Conservation (phyloP, 2,888 invertebrate genomes). For the Sarcophaga carnaria region DNA sequence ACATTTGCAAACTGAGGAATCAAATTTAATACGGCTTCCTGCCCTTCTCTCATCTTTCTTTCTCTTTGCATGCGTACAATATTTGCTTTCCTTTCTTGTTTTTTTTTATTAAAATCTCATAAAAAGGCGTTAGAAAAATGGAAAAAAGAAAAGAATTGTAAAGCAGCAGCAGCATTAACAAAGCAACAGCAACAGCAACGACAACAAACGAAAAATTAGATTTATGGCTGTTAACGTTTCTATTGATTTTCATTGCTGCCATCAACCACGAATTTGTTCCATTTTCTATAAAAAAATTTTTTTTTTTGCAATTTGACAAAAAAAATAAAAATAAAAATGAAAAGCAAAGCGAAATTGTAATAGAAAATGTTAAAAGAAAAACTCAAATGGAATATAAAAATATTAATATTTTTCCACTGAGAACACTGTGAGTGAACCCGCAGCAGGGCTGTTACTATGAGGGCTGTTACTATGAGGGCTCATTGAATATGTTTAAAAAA, state of each 20-base stretch:
- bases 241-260: conserved; percentile 72
- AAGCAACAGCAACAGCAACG: not conserved
- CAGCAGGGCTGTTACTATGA: conserved; percentile 9
- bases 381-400: conserved; percentile 43
- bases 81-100: conserved; percentile 9
- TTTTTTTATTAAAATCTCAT: conserved; percentile 15
- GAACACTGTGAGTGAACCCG: too few relatives aligned
- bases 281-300: conserved; percentile 22
- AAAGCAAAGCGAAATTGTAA: not conserved
- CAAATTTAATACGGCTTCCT: conserved; percentile 36
- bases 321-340: not conserved
- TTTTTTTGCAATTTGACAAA: conserved; percentile 26
- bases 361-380: not conserved
- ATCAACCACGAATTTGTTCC: conserved; percentile 61
- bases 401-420: conserved; percentile 43
- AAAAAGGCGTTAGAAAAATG: not conserved
- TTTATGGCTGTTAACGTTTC: conserved; percentile 68
- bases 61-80: not conserved
- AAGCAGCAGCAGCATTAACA: not conserved
- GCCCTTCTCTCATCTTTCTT: not conserved
- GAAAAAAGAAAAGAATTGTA: conserved; percentile 24
- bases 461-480: not conserved
- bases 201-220: conserved; percentile 65
- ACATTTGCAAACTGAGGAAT: conserved; percentile 30
- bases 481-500: conserved; percentile 6